Base-by-base conservation (phyloP, 2,888 invertebrate genomes). In the Agrochola litura region DNA sequence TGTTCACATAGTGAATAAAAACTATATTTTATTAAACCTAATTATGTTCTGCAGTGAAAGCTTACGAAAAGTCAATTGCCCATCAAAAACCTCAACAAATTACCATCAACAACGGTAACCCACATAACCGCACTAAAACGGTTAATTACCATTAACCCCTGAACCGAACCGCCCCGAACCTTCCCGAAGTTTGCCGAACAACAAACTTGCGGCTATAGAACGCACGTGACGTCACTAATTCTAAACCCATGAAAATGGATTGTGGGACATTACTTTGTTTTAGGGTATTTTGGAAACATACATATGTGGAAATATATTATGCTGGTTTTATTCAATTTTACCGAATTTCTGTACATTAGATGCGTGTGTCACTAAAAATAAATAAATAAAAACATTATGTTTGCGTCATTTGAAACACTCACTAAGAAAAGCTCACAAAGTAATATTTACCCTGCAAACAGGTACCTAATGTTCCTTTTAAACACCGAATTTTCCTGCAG, bases 81-180 rank as follows among this genome's bases (percentile, higher is more conserved):
- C 19, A 70, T 66, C 41, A 81, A 69, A 76, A 82, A 61, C 56
- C 68, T 52, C 12, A 30, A 72, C 76, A 58, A 63, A 74, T 71
- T 66, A 52, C 41, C 19, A 56, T 72, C 65, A 69, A 67, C 64
- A 64, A 22, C 49, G 82, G 79, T 77, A 77, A 82, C 86, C 79
- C 72, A 77, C 70, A 83, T 73, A 78, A 80, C 81, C 72, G 71
- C 81, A 84, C 78, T 83, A 81, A 87, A 90, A 81, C 86, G 89
- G 89, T 89, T 92, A 92, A 92, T 92, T 91, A 88, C 90, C 78
- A 84, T 88, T 91, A 90, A 93, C 93, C 93, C 90, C 87, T 91
- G 89, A 90, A 82, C 87, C 82, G 82, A 83, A 70, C 75, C 56
- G 58, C 60, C 58, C 83, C 80, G 79, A 85, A 52, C 71, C 6